A percentile compares a stretch with the other conserved stretches of the same genome.
These are phyloP conservation scores for Tamias sibiricus DNA, from an alignment of 2,113 vertebrate species.

Conservation along the genomic window DNA sequence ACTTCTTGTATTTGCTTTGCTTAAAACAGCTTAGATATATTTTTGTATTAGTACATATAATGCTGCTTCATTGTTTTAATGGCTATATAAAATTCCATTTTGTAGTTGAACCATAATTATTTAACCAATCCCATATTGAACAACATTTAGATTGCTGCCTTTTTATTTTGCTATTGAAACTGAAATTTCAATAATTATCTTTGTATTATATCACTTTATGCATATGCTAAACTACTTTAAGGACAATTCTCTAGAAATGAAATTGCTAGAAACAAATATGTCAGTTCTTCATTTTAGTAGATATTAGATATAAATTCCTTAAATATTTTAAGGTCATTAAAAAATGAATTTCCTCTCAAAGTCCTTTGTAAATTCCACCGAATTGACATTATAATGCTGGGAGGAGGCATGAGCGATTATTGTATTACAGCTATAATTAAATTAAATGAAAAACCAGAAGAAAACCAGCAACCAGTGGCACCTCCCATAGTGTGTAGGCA, in stretches of 20 bases:
- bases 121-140: neutral
- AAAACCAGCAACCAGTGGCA: neutral
- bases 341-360: neutral
- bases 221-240: constrained; percentile 2
- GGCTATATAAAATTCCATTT: neutral
- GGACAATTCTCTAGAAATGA: neutral
- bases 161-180: neutral
- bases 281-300: neutral
- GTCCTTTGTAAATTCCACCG: neutral
- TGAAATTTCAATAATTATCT: neutral
- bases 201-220: neutral
- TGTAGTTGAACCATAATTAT: neutral
- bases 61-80: neutral
- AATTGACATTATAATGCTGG: neutral
- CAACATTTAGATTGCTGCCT: neutral
- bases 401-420: neutral
- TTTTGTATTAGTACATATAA: neutral
- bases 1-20: neutral
- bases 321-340: neutral
- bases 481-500: neutral
- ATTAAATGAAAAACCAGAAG: neutral
- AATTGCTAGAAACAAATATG: neutral
- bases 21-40: neutral
- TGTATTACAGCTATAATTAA: constrained; percentile 10
- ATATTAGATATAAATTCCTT: neutral